phyloP scores from a whole-genome alignment of 2,113 vertebrate genomes.

The Burhinus bistriatus region DNA sequence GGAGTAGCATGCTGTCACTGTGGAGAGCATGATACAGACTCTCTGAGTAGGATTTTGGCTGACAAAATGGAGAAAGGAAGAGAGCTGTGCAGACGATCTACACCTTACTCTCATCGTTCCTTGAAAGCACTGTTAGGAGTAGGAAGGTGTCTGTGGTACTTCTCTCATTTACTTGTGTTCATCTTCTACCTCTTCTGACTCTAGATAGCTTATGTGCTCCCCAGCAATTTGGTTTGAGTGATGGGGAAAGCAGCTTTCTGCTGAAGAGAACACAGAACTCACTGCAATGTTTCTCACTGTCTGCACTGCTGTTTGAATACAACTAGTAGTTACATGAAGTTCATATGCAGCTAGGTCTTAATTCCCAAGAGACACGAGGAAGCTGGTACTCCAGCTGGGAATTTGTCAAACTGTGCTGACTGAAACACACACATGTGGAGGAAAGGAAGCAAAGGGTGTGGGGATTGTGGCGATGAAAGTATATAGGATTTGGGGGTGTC shows the following conservation, averaged over 20 bases:
- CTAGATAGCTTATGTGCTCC: not conserved
- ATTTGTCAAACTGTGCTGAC: not conserved
- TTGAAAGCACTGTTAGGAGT: not conserved
- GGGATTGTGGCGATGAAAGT: not conserved
- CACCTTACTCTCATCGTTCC: not conserved
- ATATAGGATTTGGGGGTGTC: fast-evolving
- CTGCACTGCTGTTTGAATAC: not conserved
- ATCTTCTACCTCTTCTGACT: not conserved
- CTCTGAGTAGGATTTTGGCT: not conserved
- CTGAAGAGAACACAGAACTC: not conserved
- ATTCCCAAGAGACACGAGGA: not conserved
- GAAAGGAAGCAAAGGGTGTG: not conserved
- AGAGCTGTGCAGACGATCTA: not conserved
- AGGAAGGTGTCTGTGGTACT: not conserved
- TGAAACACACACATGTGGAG: not conserved
- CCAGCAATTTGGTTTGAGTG: not conserved
- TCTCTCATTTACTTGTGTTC: not conserved
- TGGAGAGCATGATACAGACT: not conserved
- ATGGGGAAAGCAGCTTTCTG: not conserved
- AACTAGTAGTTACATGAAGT: not conserved
- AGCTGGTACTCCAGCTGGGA: not conserved
- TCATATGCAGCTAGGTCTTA: not conserved
- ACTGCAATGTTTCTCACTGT: not conserved
- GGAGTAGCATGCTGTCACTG: not conserved
- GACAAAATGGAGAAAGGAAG: not conserved